phyloP scores from a whole-genome alignment of 2,888 invertebrate genomes.

The Hipparchia sbordonii region DNA sequence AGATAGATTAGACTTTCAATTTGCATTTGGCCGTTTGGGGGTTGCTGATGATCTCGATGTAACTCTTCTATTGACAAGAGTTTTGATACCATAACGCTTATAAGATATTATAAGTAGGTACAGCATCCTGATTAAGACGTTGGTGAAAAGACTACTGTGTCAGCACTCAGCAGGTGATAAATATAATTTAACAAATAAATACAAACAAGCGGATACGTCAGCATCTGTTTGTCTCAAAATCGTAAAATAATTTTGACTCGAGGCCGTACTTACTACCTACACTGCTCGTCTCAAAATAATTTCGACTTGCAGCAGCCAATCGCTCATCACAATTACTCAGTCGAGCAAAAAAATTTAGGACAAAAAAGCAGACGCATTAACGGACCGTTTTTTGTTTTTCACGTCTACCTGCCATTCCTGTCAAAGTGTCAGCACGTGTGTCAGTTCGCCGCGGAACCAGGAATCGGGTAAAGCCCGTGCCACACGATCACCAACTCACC shows the following conservation, averaged over 20 bases:
- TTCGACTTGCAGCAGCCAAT: constrained; percentile 7
- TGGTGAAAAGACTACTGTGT: neutral
- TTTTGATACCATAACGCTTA: no score
- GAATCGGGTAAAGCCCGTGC: constrained; percentile 23
- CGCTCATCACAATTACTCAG: constrained; percentile 21
- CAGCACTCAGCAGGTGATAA: neutral
- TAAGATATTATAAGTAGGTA: no score
- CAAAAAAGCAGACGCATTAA: constrained; percentile 18
- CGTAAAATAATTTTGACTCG: constrained; percentile 5
- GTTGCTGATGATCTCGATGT: no score
- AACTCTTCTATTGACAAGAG: no score
- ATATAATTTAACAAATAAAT: neutral
- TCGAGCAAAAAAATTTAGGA: constrained; percentile 14
- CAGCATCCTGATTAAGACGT: neutral
- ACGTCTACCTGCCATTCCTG: constrained; percentile 40
- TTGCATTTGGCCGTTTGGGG: no score
- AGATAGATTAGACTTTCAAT: no score
- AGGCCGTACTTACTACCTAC: neutral
- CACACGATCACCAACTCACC: no score
- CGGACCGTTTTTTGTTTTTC: constrained; percentile 19
- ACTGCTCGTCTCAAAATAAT: constrained; percentile 12
- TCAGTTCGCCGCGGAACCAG: constrained; percentile 36
- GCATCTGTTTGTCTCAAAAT: constrained; percentile 4
- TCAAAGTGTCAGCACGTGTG: constrained; percentile 38
- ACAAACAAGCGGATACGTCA: neutral